Evolutionary conservation across 2,797 vertebrate species (phyloP), one percentile per base, ranked within the genome.

Genomic region (Cetoscarus ocellatus): DNA sequence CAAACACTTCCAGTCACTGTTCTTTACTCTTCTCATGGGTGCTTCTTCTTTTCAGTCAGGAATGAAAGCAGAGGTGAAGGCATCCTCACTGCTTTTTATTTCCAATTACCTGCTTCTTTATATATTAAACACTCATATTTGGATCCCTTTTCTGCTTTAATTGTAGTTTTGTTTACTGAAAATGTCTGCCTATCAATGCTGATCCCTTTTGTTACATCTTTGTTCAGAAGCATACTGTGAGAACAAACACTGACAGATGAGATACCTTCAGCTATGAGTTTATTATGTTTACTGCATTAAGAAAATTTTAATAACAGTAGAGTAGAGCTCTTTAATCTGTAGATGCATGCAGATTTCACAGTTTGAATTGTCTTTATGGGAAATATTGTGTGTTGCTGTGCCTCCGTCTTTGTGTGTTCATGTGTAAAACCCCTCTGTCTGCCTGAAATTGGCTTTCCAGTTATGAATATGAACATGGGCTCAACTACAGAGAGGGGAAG

Each of bases 381-480:
- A 68, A n/a, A 14, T 27, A 15, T 19, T 19, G 35, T 5, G 12
- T 1, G 42, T 19, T 27, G 27, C 27, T 14, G 48, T 60, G 59
- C 56, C 34, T 50, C n/a, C 12, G 50, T 67, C 45, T 67, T 56
- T 54, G 49, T 60, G 64, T 73, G 62, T 45, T 80, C 49, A 38
- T 45, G 71, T 58, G 51, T 71, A 44, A 84, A 39, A 72, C 19
- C 50, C 40, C 27, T 27, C 48, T 59, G 56, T 59, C 50, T 66
- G 49, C 49, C 27, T 67, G 61, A 66, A 72, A 73, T 44, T 42
- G 53, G 45, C 61, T 82, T 73, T 66, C 63, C 48, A 66, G 70
- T 48, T 52, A 56, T 75, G 72, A 82, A 80, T 60, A 65, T 54
- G 57, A 67, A 34, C 60, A 15, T 11, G 27, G 64, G 48, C 71